Evolutionary conservation across 2,888 invertebrate species (phyloP).

Genomic region (Conchocele bisecta): DNA sequence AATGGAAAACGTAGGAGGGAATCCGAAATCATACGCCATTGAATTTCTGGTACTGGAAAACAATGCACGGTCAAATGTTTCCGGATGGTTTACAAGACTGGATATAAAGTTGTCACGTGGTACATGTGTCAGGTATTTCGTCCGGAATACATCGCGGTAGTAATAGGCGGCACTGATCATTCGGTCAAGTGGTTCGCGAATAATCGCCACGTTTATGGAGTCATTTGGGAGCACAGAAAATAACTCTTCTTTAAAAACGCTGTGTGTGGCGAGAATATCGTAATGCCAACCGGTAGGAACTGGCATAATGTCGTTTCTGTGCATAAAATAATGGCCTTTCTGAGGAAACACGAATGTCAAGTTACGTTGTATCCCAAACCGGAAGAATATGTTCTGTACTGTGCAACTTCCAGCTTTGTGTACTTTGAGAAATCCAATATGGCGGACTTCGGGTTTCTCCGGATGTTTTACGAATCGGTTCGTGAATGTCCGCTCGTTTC

Average conservation of each 20-base stretch:
- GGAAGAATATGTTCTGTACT: constrained; percentile 41
- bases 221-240: constrained; percentile 38
- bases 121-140: constrained; percentile 29
- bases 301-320: constrained; percentile 1
- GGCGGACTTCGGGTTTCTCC: too few species aligned
- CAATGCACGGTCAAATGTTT: constrained; percentile 20
- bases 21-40: constrained; percentile 48
- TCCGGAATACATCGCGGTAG: too few species aligned
- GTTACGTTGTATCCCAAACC: constrained; percentile 27
- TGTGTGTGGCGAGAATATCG: too few species aligned
- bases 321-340: constrained; percentile 10
- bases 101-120: too few species aligned
- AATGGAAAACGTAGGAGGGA: not conserved
- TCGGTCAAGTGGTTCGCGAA: constrained; percentile 48
- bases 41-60: constrained; percentile 40
- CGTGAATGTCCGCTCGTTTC: too few species aligned
- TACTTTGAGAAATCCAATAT: too few species aligned
- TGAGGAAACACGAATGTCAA: constrained; percentile 26
- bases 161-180: too few species aligned
- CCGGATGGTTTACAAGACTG: constrained; percentile 24
- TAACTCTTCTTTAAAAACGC: constrained; percentile 16
- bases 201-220: constrained; percentile 41
- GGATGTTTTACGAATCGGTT: too few species aligned
- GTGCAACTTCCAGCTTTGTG: constrained; percentile 44
- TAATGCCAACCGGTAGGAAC: constrained; percentile 33